phyloP scores from a whole-genome alignment of 2,113 vertebrate genomes.

The Rousettus leschenaultii region DNA sequence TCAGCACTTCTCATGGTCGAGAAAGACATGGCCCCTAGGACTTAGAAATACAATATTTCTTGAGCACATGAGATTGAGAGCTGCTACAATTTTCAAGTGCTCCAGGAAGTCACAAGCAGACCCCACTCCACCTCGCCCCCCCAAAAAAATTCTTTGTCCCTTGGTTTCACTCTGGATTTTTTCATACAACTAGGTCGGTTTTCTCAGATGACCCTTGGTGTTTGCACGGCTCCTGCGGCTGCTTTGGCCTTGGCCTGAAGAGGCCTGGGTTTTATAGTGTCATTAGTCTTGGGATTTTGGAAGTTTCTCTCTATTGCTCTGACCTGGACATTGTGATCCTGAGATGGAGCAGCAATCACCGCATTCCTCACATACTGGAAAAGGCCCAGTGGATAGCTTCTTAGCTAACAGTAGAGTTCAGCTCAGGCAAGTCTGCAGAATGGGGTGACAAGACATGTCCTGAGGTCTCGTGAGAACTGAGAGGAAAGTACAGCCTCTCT shows the following conservation, averaged over 20 bases:
- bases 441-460: not conserved
- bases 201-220: slow-evolving; percentile 63
- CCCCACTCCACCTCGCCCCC: not conserved
- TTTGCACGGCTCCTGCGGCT: slow-evolving; percentile 63
- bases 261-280: slow-evolving; percentile 42
- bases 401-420: not conserved
- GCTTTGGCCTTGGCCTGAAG: slow-evolving; percentile 67
- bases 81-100: not conserved
- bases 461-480: not conserved
- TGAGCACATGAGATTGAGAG: not conserved
- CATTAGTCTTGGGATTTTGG: slow-evolving; percentile 69
- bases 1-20: too few relatives aligned
- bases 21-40: not conserved
- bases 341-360: not conserved
- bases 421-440: slow-evolving; percentile 19
- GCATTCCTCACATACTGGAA: not conserved
- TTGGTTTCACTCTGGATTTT: not conserved
- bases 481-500: not conserved
- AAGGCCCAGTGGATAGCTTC: not conserved
- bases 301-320: slow-evolving; percentile 65
- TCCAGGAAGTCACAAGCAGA: not conserved
- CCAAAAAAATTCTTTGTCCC: not conserved
- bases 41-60: not conserved
- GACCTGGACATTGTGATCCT: slow-evolving; percentile 50
- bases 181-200: slow-evolving; percentile 39